Conservation (phyloP, 1,140 invertebrate species). For the Hyles euphorbiae region DNA sequence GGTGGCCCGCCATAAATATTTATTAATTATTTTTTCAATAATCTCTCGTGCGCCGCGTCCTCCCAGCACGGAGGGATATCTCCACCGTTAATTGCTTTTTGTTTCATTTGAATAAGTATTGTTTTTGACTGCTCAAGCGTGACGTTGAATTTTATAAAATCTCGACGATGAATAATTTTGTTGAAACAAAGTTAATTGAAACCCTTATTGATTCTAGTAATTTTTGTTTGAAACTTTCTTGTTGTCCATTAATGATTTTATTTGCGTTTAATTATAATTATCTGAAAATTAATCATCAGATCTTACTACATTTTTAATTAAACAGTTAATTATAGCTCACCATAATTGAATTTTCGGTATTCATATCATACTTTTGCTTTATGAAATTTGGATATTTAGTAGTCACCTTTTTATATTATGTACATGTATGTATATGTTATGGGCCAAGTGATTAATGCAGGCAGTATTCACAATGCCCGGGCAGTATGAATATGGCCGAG, state of each 20-base stretch:
- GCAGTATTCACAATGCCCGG: no score
- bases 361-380: no score
- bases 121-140: constrained; percentile 70
- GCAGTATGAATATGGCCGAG: no score
- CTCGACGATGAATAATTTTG: constrained; percentile 63
- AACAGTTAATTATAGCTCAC: no score
- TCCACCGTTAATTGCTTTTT: constrained; percentile 73
- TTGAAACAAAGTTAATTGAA: constrained; percentile 52
- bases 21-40: constrained; percentile 76
- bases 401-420: no score
- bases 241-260: constrained; percentile 1
- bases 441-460: no score
- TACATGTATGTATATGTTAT: no score
- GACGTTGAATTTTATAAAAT: constrained; percentile 62
- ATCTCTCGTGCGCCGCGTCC: constrained; percentile 68
- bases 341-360: no score
- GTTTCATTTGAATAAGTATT: constrained; percentile 75
- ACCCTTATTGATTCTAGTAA: constrained; percentile 36
- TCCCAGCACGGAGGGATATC: constrained; percentile 69
- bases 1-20: constrained; percentile 73
- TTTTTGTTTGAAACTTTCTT: constrained; percentile 4
- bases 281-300: no score
- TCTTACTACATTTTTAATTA: no score
- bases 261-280: no score
- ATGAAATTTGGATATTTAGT: no score